Base-by-base conservation (phyloP, 2,797 vertebrate species). In the Sebastes melanostomus region DNA sequence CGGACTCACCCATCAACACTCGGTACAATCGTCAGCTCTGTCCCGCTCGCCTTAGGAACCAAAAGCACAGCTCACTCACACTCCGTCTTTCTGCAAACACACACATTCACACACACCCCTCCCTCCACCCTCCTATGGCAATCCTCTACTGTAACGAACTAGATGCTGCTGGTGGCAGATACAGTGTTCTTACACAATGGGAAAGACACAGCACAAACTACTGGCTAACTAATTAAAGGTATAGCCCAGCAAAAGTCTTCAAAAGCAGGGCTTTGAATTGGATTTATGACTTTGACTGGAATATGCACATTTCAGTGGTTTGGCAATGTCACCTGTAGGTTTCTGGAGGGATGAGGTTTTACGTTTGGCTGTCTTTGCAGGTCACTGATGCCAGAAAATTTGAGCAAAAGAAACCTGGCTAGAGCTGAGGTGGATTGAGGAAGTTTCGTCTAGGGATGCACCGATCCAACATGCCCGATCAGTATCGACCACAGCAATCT, bases 21-120 rank as follows among this genome's bases (percentile, higher is more conserved):
- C 67, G 66, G 56, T 52, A 87, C 83, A 88, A 74, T 81, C 73
- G 59, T 80, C 77, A 34, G 54, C 71, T 84, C 80, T 30, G 67
- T 85, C 88, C 86, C 65, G 42, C 74, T 80, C 38, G 30, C 82
- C 80, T 84, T 83, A 73, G 72, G 88, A 86, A 85, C 82, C 70
- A 73, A 89, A 94, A 94, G 93, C 94, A 93, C 93, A 94, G 89
- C 82, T 87, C 77, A 55, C 66, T 58, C 86, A 34, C 75, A 16
- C 30, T 36, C 38, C 34, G 27, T 36, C 56, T 77, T 34, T 55
- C 72, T 81, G 30, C 65, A 71, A 30, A 77, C 34, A 66, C 71
- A 58, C 77, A 71, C 83, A 75, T 30, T 18, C 75, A 58, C 54
- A 58, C 79, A 72, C 69, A 58, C 75, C 36, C 66, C 3, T 74